These are phyloP conservation scores for Tokudaia tokunoshimensis DNA, from an alignment of 2,797 vertebrate species.

Conservation along the genomic window DNA sequence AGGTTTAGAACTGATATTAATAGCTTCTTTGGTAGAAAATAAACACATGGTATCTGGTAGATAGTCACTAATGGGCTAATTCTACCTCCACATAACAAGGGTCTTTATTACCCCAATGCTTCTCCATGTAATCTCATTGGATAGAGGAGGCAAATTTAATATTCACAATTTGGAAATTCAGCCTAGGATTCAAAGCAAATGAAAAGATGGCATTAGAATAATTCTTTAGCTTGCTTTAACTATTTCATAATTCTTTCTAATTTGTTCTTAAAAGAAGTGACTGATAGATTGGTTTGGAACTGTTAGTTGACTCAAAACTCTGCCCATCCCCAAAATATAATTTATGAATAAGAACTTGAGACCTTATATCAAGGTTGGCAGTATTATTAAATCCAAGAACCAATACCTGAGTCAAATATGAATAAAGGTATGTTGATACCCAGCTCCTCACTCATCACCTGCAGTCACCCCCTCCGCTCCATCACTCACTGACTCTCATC, in stretches of 20 bases:
- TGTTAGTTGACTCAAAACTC: background rate
- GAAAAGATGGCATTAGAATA: background rate
- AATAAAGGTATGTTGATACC: background rate
- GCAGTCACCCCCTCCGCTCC: too few species aligned
- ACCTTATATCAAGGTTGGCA: background rate
- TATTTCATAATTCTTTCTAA: constrained; percentile 30
- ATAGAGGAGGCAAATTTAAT: background rate
- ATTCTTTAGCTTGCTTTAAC: background rate
- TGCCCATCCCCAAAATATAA: background rate
- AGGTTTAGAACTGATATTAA: constrained; percentile 17
- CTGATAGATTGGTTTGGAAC: background rate
- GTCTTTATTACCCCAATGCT: background rate
- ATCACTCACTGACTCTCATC: too few species aligned
- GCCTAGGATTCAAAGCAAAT: background rate
- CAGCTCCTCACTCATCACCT: background rate
- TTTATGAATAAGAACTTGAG: constrained; percentile 16
- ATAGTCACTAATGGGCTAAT: constrained; percentile 27
- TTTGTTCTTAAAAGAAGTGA: background rate
- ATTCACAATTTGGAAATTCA: background rate
- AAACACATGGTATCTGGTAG: background rate
- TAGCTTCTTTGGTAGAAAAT: constrained; percentile 18
- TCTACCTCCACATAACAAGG: background rate
- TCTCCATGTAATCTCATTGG: background rate
- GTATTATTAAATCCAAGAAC: background rate
- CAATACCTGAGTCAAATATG: background rate